These are phyloP conservation scores for Callipepla squamata DNA, from an alignment of 2,113 vertebrate species.

Conservation along the genomic window DNA sequence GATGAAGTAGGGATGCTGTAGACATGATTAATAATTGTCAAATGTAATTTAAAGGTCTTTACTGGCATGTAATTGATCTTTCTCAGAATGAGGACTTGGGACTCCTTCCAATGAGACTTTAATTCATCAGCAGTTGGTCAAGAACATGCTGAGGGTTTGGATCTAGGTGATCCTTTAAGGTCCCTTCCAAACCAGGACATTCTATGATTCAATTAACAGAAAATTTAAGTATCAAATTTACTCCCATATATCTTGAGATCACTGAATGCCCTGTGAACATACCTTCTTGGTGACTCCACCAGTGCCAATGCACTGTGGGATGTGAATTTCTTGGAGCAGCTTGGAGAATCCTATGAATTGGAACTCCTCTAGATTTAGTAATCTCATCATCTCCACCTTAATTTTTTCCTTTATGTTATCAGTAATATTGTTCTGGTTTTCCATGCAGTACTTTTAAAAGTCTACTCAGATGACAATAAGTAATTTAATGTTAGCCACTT, in stretches of 20 bases:
- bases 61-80: not conserved
- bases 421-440: not conserved
- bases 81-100: not conserved
- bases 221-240: not conserved
- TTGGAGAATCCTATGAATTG: not conserved
- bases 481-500: not conserved
- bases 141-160: not conserved
- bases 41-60: not conserved
- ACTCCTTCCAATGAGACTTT: not conserved
- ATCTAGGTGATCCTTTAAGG: too few species aligned
- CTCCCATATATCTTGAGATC: not conserved
- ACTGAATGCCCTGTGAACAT: not conserved
- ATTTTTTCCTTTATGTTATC: not conserved
- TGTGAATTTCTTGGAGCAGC: not conserved
- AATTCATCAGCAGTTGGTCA: not conserved
- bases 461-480: not conserved
- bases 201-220: not conserved
- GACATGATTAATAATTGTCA: not conserved
- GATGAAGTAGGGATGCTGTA: not conserved
- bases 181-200: too few species aligned
- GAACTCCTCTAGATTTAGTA: not conserved
- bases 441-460: not conserved
- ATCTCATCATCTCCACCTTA: not conserved
- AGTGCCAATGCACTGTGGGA: not conserved
- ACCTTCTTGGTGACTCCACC: not conserved